Percentiles rank a stretch among this genome's conserved stretches.
Evolutionary conservation across 2,113 vertebrate genomes (phyloP).

Genomic region (Cyprinus carpio): DNA sequence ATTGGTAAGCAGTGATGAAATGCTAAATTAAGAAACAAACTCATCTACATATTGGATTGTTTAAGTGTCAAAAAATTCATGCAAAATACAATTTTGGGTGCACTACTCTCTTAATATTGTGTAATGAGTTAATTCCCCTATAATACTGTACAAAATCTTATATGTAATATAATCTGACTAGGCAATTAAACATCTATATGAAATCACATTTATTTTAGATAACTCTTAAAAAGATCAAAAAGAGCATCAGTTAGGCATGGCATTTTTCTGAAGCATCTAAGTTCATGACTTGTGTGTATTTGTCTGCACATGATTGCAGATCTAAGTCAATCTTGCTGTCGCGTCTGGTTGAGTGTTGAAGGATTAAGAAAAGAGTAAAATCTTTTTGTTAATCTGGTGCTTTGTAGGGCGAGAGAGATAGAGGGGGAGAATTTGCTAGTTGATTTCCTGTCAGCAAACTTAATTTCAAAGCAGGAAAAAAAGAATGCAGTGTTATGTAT

Average conservation of each 20-base stretch:
- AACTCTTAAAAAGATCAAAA: background rate
- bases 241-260: background rate
- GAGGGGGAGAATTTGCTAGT: slow-evolving; percentile 7
- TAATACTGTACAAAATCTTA: background rate
- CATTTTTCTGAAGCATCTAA: background rate
- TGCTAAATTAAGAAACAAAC: no score
- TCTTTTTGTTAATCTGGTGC: slow-evolving; percentile 45
- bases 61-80: no score
- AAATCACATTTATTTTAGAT: background rate
- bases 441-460: slow-evolving; percentile 20
- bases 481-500: background rate
- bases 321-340: slow-evolving; percentile 30
- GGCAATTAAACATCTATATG: background rate
- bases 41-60: background rate
- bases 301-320: background rate
- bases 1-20: background rate
- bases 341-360: slow-evolving; percentile 35
- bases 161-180: background rate
- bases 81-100: background rate
- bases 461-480: background rate
- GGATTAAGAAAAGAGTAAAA: slow-evolving; percentile 47
- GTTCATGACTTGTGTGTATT: slow-evolving; percentile 48
- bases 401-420: background rate
- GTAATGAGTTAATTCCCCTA: background rate
- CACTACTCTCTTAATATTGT: background rate